A percentile compares a stretch with the other conserved stretches of the same genome.
Evolutionary conservation across 2,797 vertebrate genomes (phyloP).

Genomic region (Sebastes matsubarae): DNA sequence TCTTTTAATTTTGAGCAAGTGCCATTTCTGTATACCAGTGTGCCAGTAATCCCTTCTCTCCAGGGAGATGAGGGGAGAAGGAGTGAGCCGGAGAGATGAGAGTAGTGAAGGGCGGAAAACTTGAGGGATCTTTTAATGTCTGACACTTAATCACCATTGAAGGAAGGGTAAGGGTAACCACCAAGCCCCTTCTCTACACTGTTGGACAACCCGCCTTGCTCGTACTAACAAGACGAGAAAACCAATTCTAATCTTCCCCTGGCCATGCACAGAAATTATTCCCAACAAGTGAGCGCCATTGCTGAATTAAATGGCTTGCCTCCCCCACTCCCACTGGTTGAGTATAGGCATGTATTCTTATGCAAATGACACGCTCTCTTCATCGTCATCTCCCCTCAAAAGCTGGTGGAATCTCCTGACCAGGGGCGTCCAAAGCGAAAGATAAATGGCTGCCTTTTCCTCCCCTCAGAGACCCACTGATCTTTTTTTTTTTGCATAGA

Average conservation of each 20-base stretch:
- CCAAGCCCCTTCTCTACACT: slow-evolving; percentile 41
- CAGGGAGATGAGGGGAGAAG: slow-evolving; percentile 61
- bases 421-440: slow-evolving; percentile 63
- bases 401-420: slow-evolving; percentile 63
- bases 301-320: slow-evolving; percentile 66
- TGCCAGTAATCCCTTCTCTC: slow-evolving; percentile 80
- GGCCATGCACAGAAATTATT: slow-evolving; percentile 67
- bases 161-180: slow-evolving; percentile 55
- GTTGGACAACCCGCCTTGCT: slow-evolving; percentile 48
- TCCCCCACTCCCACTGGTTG: slow-evolving; percentile 40
- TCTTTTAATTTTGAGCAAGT: slow-evolving; percentile 83
- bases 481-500: slow-evolving; percentile 66
- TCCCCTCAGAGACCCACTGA: slow-evolving; percentile 58
- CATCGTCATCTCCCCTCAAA: slow-evolving; percentile 28
- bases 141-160: slow-evolving; percentile 73
- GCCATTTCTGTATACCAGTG: slow-evolving; percentile 78
- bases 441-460: slow-evolving; percentile 70
- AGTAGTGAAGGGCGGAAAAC: slow-evolving; percentile 67
- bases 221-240: slow-evolving; percentile 55
- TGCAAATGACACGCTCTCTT: slow-evolving; percentile 72
- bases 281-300: slow-evolving; percentile 57
- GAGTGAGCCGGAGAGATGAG: slow-evolving; percentile 60
- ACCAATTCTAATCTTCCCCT: slow-evolving; percentile 68
- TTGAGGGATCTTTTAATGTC: slow-evolving; percentile 76
- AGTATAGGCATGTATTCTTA: slow-evolving; percentile 72